Base-by-base conservation (phyloP, 2,888 invertebrate species). In the Andrena chrysosceles region DNA sequence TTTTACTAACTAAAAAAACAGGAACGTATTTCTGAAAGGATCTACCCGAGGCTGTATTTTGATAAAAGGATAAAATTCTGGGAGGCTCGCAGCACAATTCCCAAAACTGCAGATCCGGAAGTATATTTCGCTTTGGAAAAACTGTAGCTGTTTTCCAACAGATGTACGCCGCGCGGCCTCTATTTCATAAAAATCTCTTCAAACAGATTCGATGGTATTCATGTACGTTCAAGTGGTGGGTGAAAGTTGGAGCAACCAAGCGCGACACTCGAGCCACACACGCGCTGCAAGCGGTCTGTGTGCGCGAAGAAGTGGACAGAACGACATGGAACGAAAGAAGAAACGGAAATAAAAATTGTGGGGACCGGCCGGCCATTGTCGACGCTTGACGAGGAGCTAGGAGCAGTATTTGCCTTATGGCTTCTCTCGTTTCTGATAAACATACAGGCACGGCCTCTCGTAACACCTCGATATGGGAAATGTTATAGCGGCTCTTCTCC, bases 331-430 rank as follows among this genome's bases (percentile, higher is more conserved):
- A 35, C 13, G 77, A 56, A 75, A 23, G 63, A 59, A 66, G 54
- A 35, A 20, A 0, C 7, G 8, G 48, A 78, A 86, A 84, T 77
- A 79, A 77, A 83, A 82, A 73, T 72, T 63, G 48, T 5, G 33
- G 52, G 56, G 35, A 73, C 63, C 72, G 49, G 68, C 49, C 33
- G 33, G 42, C 48, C 70, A 66, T 85, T 62, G 67, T 66, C 60
- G 59, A 66, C 35, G 71, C 71, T 81, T 76, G 74, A 78, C 60
- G 82, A 68, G 60, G 23, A 72, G 54, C 31, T 49, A 54, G 78
- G 81, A 85, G 80, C 83, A 68, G 52, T 87, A 82, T 89, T 89
- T 87, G 83, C 83, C 84, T 88, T 86, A 87, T 85, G 81, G 72
- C 84, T 82, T 84, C 77, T 70, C 85, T 81, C 85, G 76, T 86